phyloP scores from a whole-genome alignment of 1,140 invertebrate genomes.

The honey bee (Apis mellifera) region DNA sequence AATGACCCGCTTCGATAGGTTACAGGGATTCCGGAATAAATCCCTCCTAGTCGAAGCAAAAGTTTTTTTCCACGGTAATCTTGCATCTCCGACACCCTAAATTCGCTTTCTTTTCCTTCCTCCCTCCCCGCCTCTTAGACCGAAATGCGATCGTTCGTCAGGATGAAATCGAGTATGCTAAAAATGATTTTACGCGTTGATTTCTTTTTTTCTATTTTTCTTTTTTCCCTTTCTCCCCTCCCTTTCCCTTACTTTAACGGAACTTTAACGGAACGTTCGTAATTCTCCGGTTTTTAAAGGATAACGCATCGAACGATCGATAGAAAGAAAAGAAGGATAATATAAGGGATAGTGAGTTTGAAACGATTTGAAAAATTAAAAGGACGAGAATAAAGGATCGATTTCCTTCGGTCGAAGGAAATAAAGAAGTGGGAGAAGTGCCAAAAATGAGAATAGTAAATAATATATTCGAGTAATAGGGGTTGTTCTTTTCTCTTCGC shows the following conservation, averaged over 20 bases:
- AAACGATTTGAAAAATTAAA: neutral
- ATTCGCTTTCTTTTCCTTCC: conserved; percentile 35
- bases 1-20: conserved; percentile 68
- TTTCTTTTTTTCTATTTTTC: neutral
- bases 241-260: too few species aligned
- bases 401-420: neutral
- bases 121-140: conserved; percentile 37
- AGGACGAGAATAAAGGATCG: neutral
- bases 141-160: conserved; percentile 63
- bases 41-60: conserved; percentile 55
- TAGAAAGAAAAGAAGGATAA: neutral
- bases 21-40: conserved; percentile 56
- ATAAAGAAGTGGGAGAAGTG: conserved; percentile 53
- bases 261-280: neutral
- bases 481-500: conserved; percentile 54
- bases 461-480: conserved; percentile 77
- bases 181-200: conserved; percentile 54
- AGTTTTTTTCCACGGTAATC: conserved; percentile 68
- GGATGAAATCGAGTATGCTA: conserved; percentile 67
- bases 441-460: conserved; percentile 78
- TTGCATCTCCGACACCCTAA: conserved; percentile 65
- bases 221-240: too few species aligned
- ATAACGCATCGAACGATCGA: neutral
- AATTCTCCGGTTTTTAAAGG: conserved; percentile 55
- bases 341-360: neutral